Base-by-base conservation (phyloP, 2,888 invertebrate genomes). In the Rhimphoctona megacephalus region DNA sequence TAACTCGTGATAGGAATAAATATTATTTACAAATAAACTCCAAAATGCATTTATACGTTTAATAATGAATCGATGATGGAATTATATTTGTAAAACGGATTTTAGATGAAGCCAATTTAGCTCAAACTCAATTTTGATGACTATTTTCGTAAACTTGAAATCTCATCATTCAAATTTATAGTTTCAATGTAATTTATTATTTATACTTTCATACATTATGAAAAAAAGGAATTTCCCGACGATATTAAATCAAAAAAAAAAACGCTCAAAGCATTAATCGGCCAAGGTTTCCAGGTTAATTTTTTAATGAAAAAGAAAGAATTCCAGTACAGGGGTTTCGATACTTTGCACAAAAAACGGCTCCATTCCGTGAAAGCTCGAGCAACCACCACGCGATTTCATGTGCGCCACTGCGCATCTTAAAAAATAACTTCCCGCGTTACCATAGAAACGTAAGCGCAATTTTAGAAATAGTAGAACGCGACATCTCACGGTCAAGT, bases 341-440 rank as follows among this genome's bases (percentile, higher is more conserved):
- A 61, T 76, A 61, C 57, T 61, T 76, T 46, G 30, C 25, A 19
- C 43, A 19, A 76, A 61, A 61, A 76, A 22, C 36, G 33, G 39
- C 57, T 46, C 14, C 19, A 30, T 66, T 66, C 22, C n/a, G 22
- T 22, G 43, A 33, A 36, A 69, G 49, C 79, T 25, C 54, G 30
- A 39, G 30, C 66, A 14, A 49, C 36, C 67, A 67, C 22, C 66
- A 19, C 49, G 33, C 79, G 30, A n/a, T 49, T 67, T 22, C 39
- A 17, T 11, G 11, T 43, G 25, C 64, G 36, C 72, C 14, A 30
- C 11, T 7, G 80, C 83, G 82, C 81, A 85, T 67, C 78, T 72
- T 77, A n/a, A 73, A 84, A 67, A 82, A 81, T 19, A 83, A 73
- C 80, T 54, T 25, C 25, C 17, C 22, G 36, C 81, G 77, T 77